Evolutionary conservation across 2,113 vertebrate species (phyloP).

Genomic region (Chlamydotis undulata): DNA sequence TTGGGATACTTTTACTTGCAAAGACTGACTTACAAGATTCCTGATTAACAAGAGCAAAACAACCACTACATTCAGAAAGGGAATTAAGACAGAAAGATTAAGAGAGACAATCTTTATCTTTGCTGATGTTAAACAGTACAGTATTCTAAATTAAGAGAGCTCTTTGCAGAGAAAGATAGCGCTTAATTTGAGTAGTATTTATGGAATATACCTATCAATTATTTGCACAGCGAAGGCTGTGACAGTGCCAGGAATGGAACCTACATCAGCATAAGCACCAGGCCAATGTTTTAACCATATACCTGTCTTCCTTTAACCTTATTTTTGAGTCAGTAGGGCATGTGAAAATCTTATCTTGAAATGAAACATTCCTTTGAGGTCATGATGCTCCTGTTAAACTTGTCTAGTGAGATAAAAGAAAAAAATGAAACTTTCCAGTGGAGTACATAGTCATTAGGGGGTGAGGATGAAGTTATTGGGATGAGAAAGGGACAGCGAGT

Average conservation of each 20-base stretch:
- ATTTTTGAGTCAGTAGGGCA: background rate
- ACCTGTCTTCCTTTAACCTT: background rate
- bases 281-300: background rate
- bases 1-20: background rate
- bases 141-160: background rate
- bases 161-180: background rate
- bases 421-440: constrained; percentile 9
- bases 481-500: background rate
- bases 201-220: background rate
- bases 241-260: background rate
- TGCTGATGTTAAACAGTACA: background rate
- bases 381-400: constrained; percentile 21
- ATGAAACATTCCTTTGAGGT: constrained; percentile 3
- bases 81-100: background rate
- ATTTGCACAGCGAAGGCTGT: background rate
- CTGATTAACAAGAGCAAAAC: background rate
- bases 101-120: background rate
- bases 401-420: constrained; percentile 25
- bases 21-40: background rate
- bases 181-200: background rate
- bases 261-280: background rate
- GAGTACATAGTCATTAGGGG: background rate
- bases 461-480: background rate
- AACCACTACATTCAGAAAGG: background rate
- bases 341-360: constrained; percentile 3